Percentiles rank a stretch among this genome's conserved stretches.
These are phyloP conservation scores for Hypsibius dujardini DNA, from an alignment of 1,140 invertebrate species.

Conservation along the genomic window DNA sequence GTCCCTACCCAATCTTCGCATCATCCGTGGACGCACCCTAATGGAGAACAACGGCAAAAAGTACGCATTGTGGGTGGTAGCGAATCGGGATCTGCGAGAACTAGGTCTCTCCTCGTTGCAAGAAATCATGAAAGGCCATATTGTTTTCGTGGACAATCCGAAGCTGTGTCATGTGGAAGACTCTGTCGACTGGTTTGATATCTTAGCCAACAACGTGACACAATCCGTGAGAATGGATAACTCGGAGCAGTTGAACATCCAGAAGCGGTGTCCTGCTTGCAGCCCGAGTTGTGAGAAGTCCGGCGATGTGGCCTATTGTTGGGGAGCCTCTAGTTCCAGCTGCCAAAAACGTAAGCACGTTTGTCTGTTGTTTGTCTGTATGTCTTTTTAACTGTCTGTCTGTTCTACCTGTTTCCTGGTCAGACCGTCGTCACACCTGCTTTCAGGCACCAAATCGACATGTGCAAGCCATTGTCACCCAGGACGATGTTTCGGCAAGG, in stretches of 20 bases:
- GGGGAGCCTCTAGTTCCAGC: neutral
- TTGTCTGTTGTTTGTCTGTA: neutral
- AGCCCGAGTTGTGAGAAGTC: neutral
- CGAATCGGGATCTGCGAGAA: neutral
- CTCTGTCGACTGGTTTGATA: constrained; percentile 85
- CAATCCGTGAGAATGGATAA: neutral
- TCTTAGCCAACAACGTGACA: constrained; percentile 40
- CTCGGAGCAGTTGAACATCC: neutral
- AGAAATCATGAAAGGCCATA: neutral
- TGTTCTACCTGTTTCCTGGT: too few species aligned
- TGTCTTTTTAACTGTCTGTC: too few species aligned
- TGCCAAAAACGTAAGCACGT: neutral
- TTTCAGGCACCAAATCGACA: constrained; percentile 50
- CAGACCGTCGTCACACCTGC: too few species aligned
- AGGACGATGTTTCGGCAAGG: constrained; percentile 72
- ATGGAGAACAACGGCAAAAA: constrained; percentile 51
- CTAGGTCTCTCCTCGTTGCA: neutral
- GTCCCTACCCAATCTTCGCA: constrained; percentile 69
- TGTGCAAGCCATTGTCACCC: constrained; percentile 81
- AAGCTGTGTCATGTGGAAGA: constrained; percentile 76
- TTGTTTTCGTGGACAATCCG: constrained; percentile 57
- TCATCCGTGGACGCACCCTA: constrained; percentile 75
- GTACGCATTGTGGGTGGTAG: neutral
- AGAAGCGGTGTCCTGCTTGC: neutral
- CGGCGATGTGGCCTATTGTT: constrained; percentile 25